Evolutionary conservation across 2,113 vertebrate genomes (phyloP).

Genomic region (Pterophyllum scalare): DNA sequence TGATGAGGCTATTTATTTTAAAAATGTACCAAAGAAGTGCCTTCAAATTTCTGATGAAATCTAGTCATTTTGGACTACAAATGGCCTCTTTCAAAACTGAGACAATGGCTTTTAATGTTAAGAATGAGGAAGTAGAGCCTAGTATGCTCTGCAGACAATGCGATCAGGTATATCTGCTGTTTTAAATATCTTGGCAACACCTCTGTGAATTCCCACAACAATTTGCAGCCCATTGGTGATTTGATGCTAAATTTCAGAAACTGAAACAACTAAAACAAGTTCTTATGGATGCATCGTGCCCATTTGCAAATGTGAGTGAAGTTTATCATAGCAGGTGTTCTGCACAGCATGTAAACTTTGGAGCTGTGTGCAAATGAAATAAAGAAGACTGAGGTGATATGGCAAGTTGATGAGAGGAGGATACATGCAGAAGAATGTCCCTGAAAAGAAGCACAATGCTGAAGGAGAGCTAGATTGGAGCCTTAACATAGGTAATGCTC

Average conservation of each 20-base stretch:
- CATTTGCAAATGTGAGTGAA: not conserved
- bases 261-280: too few relatives aligned
- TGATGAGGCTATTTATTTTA: not conserved
- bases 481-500: not conserved
- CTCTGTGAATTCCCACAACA: too few relatives aligned
- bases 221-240: not conserved
- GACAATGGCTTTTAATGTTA: not conserved
- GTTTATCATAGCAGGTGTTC: too few relatives aligned
- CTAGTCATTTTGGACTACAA: not conserved
- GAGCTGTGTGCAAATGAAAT: not conserved
- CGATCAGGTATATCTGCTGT: not conserved
- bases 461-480: not conserved
- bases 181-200: not conserved
- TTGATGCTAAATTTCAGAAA: too few relatives aligned
- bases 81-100: not conserved
- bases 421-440: too few relatives aligned
- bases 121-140: not conserved
- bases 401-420: not conserved
- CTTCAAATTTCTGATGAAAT: not conserved
- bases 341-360: not conserved
- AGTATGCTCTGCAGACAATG: fast-evolving
- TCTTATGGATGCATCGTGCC: too few relatives aligned
- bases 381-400: not conserved
- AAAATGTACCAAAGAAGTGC: not conserved
- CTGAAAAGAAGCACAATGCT: not conserved